A percentile compares a stretch with the other conserved stretches of the same genome.
Conservation (phyloP, 2,113 vertebrate species). For the Lonchura striata region DNA sequence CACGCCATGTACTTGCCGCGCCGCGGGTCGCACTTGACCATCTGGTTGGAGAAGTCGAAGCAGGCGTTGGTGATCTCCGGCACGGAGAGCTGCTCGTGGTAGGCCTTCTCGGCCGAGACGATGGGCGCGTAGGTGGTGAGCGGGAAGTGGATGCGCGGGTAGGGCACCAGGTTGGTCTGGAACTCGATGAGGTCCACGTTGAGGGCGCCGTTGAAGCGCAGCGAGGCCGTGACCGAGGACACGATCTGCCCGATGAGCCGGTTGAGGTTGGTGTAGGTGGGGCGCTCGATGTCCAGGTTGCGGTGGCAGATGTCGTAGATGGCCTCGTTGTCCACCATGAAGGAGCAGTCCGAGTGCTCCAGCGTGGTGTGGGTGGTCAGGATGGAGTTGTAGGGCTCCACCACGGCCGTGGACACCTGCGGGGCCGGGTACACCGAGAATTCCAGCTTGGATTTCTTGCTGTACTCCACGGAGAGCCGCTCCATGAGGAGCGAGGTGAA, state of each 20-base stretch:
- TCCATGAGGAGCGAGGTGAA: conserved; percentile 72
- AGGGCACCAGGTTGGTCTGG: conserved; percentile 73
- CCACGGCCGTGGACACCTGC: conserved; percentile 76
- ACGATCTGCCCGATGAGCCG: conserved; percentile 68
- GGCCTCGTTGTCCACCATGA: conserved; percentile 83
- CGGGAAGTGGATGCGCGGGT: conserved; percentile 67
- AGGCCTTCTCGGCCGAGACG: conserved; percentile 37
- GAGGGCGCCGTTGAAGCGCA: conserved; percentile 66
- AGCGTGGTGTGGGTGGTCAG: conserved; percentile 82
- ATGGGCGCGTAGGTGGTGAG: conserved; percentile 69
- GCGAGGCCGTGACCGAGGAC: conserved; percentile 48
- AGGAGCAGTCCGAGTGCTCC: conserved; percentile 81
- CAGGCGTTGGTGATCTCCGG: conserved; percentile 70
- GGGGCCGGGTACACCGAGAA: conserved; percentile 80
- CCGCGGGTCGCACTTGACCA: conserved; percentile 71
- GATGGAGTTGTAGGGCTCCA: conserved; percentile 84
- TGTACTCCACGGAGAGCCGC: conserved; percentile 65
- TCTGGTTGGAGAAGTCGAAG: conserved; percentile 73
- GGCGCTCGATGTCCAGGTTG: conserved; percentile 69
- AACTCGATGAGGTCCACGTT: conserved; percentile 71
- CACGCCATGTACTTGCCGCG: conserved; percentile 72
- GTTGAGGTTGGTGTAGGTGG: conserved; percentile 71
- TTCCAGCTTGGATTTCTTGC: conserved; percentile 83
- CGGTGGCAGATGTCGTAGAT: conserved; percentile 77
- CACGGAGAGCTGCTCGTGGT: conserved; percentile 70